A percentile compares a stretch with the other conserved stretches of the same genome.
These are phyloP conservation scores for Pterocles orientalis DNA, from an alignment of 2,113 vertebrate species.

Conservation along the genomic window DNA sequence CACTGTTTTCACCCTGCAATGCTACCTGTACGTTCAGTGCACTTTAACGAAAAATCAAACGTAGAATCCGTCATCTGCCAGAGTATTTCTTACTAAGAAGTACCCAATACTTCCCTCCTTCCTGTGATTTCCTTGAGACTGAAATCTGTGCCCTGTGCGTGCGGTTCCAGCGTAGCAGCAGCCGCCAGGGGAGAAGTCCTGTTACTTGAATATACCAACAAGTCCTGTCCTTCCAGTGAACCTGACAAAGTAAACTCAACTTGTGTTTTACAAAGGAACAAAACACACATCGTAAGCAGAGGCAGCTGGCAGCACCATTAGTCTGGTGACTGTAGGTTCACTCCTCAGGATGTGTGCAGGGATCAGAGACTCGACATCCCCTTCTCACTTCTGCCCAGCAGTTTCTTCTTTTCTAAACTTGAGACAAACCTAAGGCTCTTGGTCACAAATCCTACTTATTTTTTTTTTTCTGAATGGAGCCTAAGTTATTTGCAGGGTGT, in stretches of 20 bases:
- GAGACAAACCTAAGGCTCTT: not conserved
- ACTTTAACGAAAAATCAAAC: not conserved
- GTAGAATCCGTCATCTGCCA: not conserved
- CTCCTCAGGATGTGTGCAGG: not conserved
- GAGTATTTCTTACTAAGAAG: not conserved
- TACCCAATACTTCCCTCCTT: not conserved
- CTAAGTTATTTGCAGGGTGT: not conserved
- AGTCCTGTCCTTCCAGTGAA: not conserved
- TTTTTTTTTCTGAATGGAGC: not conserved
- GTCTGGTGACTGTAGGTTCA: not conserved
- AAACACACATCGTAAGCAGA: not conserved
- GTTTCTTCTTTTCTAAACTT: not conserved
- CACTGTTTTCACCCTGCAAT: rapidly evolving
- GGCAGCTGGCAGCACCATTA: not conserved
- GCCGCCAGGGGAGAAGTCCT: not conserved
- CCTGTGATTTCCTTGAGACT: not conserved
- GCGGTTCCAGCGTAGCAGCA: not conserved
- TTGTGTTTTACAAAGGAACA: not conserved
- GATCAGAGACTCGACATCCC: not conserved
- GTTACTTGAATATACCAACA: not conserved
- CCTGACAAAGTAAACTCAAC: not conserved
- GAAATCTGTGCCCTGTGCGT: not conserved
- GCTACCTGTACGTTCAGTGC: not conserved
- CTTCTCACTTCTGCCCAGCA: not conserved
- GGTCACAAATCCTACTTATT: not conserved